Base-by-base conservation (phyloP, 2,113 vertebrate genomes). In the Chinchilla lanigera region DNA sequence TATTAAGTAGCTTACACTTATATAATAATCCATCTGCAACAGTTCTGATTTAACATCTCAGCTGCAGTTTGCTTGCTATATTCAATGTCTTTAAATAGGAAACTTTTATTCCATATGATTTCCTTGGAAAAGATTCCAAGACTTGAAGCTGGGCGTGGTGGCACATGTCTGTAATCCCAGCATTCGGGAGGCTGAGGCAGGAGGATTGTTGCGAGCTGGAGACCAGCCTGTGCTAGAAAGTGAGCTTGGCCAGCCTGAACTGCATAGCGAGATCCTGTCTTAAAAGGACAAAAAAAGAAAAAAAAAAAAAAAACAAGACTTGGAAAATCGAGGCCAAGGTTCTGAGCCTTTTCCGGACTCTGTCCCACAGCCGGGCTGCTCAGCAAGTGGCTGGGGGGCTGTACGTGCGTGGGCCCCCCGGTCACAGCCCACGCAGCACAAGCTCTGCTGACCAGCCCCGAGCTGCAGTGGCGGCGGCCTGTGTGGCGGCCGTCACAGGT, bases 341-440 rank as follows among this genome's bases (percentile, higher is more conserved):
- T 41, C 47, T 12, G 63, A 11, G 12, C 0, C 35, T 19, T 0
- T 13, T 10, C 1, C 0, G 26, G 80, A 56, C 63, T 83, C 0
- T 11, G 12, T 2, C 2, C 7, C 1, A 3, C 0, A 7, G 7
- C 28, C 22, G 3, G 6, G 17, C 81, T 26, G 44, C 82, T 38
- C 30, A 1, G 16, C 35, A 3, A 26, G 65, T 47, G 77, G 61
- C 89, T 4, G 2, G 0, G 1, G 38, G 2, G 1, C 50, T 7
- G 3, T 1, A 0, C 61, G 13, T 16, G 3, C 1, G 2, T 0
- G 20, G 35, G 28, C 6, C 8, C 7, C 41, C 28, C 28, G 38
- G 1, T n/a, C n/a, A n/a, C n/a, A 7, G 2, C 44, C 63, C n/a
- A 8, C 9, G 28, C n/a, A 7, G 41, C 33, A 1, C 9, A 8